phyloP scores from a whole-genome alignment of 2,888 invertebrate species.

The Hymenopus coronatus region DNA sequence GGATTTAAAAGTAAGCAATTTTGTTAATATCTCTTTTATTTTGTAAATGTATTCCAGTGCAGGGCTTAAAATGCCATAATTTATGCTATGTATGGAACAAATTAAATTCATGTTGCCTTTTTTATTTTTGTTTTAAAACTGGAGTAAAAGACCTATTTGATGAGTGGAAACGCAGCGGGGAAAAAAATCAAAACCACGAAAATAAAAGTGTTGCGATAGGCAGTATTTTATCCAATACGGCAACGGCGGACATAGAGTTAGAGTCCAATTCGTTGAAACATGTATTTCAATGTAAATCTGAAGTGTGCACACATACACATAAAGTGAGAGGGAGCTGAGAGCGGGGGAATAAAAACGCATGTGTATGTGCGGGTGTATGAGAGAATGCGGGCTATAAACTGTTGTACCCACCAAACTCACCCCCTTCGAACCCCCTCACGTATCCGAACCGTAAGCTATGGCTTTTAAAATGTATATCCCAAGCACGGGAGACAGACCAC shows the following conservation, averaged over 20 bases:
- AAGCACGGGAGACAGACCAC: background rate
- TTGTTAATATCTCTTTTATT: background rate
- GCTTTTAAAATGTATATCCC: conserved; percentile 3
- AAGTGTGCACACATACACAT: background rate
- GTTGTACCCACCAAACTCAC: background rate
- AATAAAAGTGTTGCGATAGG: background rate
- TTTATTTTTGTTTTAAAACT: background rate
- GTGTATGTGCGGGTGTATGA: background rate
- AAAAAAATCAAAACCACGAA: background rate
- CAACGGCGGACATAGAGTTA: background rate
- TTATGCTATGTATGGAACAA: background rate
- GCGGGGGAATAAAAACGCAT: background rate
- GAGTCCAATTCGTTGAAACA: conserved; percentile 12
- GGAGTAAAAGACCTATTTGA: background rate
- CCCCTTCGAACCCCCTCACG: background rate
- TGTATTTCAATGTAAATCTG: conserved; percentile 7
- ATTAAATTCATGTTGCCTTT: background rate
- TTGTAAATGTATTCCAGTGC: background rate
- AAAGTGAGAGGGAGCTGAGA: background rate
- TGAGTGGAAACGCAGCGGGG: background rate
- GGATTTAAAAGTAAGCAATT: background rate
- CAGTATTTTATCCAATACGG: background rate
- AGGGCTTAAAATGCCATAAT: background rate
- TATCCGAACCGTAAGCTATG: background rate
- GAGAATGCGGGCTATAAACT: background rate